Conservation (phyloP, 2,113 vertebrate genomes). For the Erythrolamprus reginae region DNA sequence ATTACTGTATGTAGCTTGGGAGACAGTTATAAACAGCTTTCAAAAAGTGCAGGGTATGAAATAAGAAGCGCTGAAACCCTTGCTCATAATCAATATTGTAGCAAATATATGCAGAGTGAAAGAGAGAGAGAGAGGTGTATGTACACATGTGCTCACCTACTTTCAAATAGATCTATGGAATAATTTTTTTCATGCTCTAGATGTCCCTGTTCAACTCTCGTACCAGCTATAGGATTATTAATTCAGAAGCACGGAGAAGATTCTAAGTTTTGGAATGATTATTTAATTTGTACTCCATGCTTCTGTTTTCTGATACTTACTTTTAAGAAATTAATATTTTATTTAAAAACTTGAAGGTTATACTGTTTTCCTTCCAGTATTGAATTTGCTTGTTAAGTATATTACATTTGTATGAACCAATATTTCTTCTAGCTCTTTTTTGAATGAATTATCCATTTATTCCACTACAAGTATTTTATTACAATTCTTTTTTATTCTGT, state of each 20-base stretch:
- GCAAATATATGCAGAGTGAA: not conserved
- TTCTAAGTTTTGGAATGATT: not conserved
- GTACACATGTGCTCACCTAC: not conserved
- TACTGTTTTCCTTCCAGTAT: not conserved
- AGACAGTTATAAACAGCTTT: not conserved
- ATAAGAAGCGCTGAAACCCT: not conserved
- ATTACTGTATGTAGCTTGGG: not conserved
- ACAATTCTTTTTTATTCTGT: not conserved
- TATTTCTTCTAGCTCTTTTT: not conserved
- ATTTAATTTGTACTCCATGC: not conserved
- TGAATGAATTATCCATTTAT: not conserved
- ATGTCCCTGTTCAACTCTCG: slow-evolving; percentile 1
- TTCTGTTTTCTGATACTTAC: not conserved
- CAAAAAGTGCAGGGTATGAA: not conserved
- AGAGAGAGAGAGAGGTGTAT: not conserved
- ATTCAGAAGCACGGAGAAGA: not conserved
- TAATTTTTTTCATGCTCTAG: slow-evolving; percentile 7
- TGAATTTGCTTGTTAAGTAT: not conserved
- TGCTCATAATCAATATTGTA: not conserved
- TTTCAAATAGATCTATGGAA: not conserved
- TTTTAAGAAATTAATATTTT: not conserved
- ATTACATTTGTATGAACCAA: not conserved
- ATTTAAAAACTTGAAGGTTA: not conserved
- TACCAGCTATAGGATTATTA: not conserved
- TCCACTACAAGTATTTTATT: not conserved